phyloP scores from a whole-genome alignment of 2,888 invertebrate species.

The Platycheirus rosarum region DNA sequence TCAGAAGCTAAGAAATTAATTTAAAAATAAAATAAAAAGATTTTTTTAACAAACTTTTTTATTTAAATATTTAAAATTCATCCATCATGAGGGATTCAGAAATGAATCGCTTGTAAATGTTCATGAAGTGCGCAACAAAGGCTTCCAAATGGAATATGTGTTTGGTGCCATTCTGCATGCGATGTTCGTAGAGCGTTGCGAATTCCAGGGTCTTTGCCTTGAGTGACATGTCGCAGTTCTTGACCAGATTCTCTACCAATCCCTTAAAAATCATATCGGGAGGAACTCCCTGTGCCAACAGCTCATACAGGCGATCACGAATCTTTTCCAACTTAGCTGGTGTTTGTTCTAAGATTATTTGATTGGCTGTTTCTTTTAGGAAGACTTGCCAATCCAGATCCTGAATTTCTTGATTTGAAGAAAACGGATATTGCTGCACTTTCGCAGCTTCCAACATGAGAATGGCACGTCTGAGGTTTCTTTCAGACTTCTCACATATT shows the following conservation, averaged over 20 bases:
- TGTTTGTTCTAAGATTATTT: conserved; percentile 93
- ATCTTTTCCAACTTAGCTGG: conserved; percentile 93
- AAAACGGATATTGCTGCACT: conserved; percentile 95
- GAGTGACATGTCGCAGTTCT: conserved; percentile 94
- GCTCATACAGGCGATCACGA: conserved; percentile 94
- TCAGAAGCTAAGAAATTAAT: conserved; percentile 58
- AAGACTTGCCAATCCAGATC: conserved; percentile 97
- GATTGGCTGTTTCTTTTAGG: conserved; percentile 92
- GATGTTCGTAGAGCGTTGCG: conserved; percentile 96
- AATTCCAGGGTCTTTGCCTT: conserved; percentile 92
- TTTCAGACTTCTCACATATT: conserved; percentile 90
- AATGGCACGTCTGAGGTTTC: conserved; percentile 96
- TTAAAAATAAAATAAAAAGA: conserved; percentile 37
- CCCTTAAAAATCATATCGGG: conserved; percentile 95
- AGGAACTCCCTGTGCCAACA: conserved; percentile 97
- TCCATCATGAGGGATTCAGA: conserved; percentile 80
- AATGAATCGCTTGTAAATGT: conserved; percentile 92
- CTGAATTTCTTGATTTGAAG: conserved; percentile 89
- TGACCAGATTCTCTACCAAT: conserved; percentile 91
- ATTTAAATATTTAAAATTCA: conserved; percentile 77
- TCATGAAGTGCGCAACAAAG: conserved; percentile 98
- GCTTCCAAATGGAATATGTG: conserved; percentile 98
- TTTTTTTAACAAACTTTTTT: not conserved
- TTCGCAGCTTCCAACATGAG: conserved; percentile 96
- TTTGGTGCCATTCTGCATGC: conserved; percentile 95